Conservation (phyloP, 2,797 vertebrate genomes). For the Xerus rutilus region DNA sequence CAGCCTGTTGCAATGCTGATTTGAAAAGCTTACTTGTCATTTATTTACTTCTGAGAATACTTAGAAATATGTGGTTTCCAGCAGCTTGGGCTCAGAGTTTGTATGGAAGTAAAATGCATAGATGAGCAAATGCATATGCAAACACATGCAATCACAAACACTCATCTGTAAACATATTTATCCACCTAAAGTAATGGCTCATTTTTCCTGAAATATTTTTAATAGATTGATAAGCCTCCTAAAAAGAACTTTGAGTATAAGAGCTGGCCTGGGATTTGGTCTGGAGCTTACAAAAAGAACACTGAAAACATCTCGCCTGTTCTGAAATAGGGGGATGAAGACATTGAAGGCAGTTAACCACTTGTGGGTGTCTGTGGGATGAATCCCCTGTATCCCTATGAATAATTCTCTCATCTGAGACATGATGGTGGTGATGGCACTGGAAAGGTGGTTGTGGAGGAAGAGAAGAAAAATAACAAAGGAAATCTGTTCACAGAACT, state of each 20-base stretch:
- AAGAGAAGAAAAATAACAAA: background rate
- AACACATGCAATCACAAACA: background rate
- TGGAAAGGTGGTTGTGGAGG: background rate
- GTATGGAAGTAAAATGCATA: conserved; percentile 13
- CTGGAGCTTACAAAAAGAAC: background rate
- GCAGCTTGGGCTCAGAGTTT: conserved; percentile 20
- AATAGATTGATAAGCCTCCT: conserved; percentile 24
- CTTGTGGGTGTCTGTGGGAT: background rate
- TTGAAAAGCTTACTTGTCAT: conserved; percentile 45
- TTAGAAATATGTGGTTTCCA: conserved; percentile 41
- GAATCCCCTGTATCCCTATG: background rate
- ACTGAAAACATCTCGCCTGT: background rate
- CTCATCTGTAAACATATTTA: background rate
- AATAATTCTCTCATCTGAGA: background rate
- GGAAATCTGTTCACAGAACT: background rate
- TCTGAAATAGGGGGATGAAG: background rate
- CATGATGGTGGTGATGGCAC: background rate
- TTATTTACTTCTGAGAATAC: conserved; percentile 56
- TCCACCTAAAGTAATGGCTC: conserved; percentile 21
- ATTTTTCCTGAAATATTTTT: conserved; percentile 69
- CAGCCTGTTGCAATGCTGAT: conserved; percentile 26
- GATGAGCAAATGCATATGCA: background rate
- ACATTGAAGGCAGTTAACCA: background rate
- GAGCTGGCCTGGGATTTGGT: conserved; percentile 1
- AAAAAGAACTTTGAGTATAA: conserved; percentile 13